Base-by-base conservation (phyloP, 2,888 invertebrate genomes). In the Allacma fusca region DNA sequence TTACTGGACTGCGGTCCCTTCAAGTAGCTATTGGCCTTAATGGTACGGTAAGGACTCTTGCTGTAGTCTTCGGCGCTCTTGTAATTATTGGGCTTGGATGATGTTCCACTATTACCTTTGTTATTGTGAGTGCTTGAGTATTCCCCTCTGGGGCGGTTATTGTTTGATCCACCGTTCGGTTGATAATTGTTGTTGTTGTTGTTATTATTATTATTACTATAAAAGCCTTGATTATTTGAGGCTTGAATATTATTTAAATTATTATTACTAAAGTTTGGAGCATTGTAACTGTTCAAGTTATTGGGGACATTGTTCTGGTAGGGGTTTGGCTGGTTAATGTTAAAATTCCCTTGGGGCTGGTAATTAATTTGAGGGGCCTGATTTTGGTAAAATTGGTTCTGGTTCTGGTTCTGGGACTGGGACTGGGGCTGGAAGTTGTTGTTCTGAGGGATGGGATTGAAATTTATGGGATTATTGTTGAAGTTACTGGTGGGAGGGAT, bases 161-260 rank as follows among this genome's bases (percentile, higher is more conserved):
- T 28, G 43, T 74, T 69, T 24, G 28, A 68, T 64, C 69, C 69
- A 43, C 28, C n/a, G n/a, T n/a, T n/a, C n/a, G n/a, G n/a, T 23
- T 62, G 67, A 44, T 72, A 43, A 28, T 74, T 73, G 50, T 75
- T 34, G 50, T 59, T 23, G 24, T 59, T 29, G 21, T 69, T 26
- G 23, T 76, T 76, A 23, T 79, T 44, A 70, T 75, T 65, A 68
- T 77, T n/a, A n/a, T n/a, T n/a, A n/a, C n/a, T n/a, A n/a, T n/a
- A n/a, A n/a, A n/a, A 76, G 71, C 78, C 57, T 72, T 76, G 75
- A 77, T 78, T 74, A 71, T 29, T 40, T 40, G 13, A 5, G 40
- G 5, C 13, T 13, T 40, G 40, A 40, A 9, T 78, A 73, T 75
- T 23, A 64, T 57, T 34, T 19, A 16, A 19, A 26, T 68, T 67